These are phyloP conservation scores for Triplophysa bombifrons DNA, from an alignment of 2,797 vertebrate species.

Conservation along the genomic window DNA sequence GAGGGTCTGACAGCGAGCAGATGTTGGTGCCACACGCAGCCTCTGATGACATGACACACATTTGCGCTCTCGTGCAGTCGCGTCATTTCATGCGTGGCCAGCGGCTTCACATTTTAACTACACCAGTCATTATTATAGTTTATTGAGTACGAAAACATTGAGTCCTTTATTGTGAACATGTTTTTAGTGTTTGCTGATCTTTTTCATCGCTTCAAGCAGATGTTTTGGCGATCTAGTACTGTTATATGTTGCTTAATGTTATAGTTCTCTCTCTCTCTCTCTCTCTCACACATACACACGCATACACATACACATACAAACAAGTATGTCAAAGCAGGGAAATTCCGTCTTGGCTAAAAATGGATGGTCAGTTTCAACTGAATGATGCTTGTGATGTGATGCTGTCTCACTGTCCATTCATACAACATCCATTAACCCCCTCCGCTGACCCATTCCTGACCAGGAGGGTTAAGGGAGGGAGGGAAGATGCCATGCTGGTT, in stretches of 20 bases:
- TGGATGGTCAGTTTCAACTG: conserved; percentile 23
- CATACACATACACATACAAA: not conserved
- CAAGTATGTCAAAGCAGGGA: conserved; percentile 23
- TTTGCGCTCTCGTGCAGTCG: not conserved
- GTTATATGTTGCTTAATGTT: not conserved
- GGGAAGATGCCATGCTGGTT: conserved; percentile 46
- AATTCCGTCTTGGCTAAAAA: conserved; percentile 33
- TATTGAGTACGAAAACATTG: conserved; percentile 1
- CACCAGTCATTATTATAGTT: not conserved
- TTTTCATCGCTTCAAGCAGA: conserved; percentile 10
- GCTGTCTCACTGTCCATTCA: conserved; percentile 54
- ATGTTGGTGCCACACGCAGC: conserved; percentile 21
- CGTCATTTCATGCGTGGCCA: conserved; percentile 24
- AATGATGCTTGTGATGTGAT: conserved; percentile 43
- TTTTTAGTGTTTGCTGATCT: not conserved
- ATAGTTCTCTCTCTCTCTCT: conserved; percentile 9
- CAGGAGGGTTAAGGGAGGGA: conserved; percentile 18
- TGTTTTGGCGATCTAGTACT: not conserved
- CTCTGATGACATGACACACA: conserved; percentile 24
- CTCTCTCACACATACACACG: not conserved
- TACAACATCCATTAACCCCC: conserved; percentile 57
- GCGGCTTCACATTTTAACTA: conserved; percentile 3
- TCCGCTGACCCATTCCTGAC: conserved; percentile 34
- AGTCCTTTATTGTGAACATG: conserved; percentile 10
- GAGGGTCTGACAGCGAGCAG: conserved; percentile 6